Conservation (phyloP, 2,888 invertebrate genomes). For the Lasioglossum marginatum region DNA sequence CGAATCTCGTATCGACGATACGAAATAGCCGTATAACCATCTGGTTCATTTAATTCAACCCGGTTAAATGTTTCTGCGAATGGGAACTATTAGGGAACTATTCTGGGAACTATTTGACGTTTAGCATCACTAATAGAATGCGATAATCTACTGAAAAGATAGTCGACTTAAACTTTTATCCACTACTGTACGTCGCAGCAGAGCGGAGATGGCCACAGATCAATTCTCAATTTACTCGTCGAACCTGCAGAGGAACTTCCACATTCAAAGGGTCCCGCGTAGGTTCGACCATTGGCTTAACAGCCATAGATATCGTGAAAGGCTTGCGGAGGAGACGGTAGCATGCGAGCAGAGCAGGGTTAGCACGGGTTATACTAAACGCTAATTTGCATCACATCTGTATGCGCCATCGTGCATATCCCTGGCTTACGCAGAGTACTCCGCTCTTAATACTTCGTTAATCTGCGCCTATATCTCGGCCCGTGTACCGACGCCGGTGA, state of each 20-base stretch:
- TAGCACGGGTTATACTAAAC: constrained; percentile 80
- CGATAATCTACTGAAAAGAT: too few relatives aligned
- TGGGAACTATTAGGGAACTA: too few relatives aligned
- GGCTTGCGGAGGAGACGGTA: constrained; percentile 36
- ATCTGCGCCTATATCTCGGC: constrained; percentile 67
- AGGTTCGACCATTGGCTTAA: constrained; percentile 57
- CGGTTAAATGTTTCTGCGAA: too few relatives aligned
- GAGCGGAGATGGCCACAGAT: not conserved
- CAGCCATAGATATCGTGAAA: constrained; percentile 59
- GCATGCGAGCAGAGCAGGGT: constrained; percentile 58
- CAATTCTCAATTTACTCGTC: constrained; percentile 22
- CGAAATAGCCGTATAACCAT: not conserved
- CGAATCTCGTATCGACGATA: not conserved
- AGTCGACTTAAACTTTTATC: too few relatives aligned
- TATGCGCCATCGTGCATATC: constrained; percentile 81
- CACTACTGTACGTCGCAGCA: not conserved
- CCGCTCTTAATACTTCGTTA: constrained; percentile 81
- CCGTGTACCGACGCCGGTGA: constrained; percentile 12
- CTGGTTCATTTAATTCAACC: not conserved
- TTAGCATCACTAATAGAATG: too few relatives aligned
- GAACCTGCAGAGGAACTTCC: constrained; percentile 8
- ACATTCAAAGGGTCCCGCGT: constrained; percentile 43
- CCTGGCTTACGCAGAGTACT: constrained; percentile 79
- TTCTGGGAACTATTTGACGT: too few relatives aligned
- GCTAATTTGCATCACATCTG: constrained; percentile 82